phyloP scores from a whole-genome alignment of 2,113 vertebrate species.

The Nanorana parkeri region DNA sequence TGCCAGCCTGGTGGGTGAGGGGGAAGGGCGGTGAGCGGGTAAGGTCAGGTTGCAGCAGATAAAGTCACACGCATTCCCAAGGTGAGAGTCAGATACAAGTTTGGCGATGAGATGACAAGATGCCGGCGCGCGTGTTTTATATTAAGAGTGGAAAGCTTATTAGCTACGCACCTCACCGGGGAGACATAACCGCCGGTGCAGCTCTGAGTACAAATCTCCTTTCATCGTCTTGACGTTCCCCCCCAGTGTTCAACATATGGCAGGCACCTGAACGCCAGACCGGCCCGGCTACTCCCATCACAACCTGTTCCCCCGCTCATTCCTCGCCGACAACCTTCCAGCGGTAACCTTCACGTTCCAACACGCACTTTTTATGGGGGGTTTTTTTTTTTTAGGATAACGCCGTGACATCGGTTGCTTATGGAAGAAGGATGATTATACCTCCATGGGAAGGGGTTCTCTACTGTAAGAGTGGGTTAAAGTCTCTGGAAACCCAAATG shows the following conservation, averaged over 20 bases:
- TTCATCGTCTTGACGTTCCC: conserved; percentile 28
- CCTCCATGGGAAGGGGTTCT: too few species aligned
- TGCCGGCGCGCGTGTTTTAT: neutral
- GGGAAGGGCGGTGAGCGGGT: conserved; percentile 52
- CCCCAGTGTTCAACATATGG: conserved; percentile 29
- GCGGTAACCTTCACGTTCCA: too few species aligned
- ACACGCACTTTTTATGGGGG: too few species aligned
- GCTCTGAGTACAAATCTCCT: neutral
- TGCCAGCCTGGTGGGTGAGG: conserved; percentile 62
- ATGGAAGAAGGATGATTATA: too few species aligned
- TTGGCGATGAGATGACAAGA: neutral
- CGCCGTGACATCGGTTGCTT: too few species aligned
- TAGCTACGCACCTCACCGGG: conserved; percentile 4
- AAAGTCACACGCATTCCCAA: conserved; percentile 63
- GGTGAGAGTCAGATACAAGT: conserved; percentile 59
- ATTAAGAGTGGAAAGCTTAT: too few species aligned
- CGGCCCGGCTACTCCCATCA: neutral
- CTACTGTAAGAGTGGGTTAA: too few species aligned
- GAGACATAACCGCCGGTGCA: neutral
- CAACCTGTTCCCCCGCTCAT: too few species aligned
- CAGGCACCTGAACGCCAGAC: neutral
- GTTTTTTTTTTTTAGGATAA: too few species aligned
- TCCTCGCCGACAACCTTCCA: too few species aligned
- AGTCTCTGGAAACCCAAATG: too few species aligned
- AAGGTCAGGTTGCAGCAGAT: conserved; percentile 64